Base-by-base conservation (phyloP, 2,113 vertebrate genomes). In the Trachemys scripta region DNA sequence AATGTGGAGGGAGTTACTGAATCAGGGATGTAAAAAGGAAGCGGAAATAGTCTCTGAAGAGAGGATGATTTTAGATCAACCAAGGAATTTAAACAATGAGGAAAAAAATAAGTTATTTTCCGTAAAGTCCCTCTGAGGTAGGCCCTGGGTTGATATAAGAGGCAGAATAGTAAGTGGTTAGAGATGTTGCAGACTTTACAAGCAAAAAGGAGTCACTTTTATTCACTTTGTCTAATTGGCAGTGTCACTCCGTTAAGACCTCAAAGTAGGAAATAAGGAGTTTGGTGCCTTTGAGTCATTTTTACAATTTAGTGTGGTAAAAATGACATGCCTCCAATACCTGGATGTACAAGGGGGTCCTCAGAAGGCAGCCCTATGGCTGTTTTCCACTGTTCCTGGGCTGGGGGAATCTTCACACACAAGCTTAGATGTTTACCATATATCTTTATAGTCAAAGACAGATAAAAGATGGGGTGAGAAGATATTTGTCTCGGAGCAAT, bases 121-220 rank as follows among this genome's bases (percentile, higher is more conserved):
- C 3, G 10, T 3, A 29, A 50, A 12, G 5, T 3, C 62, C 50
- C 45, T 82, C 1, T 0, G 0, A 50, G 12, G 22, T 1, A 2
- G 2, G 10, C 11, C 84, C 2, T 50, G 38, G 42, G 53, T 0
- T 47, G 38, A 51, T 31, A 4, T 22, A 51, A 75, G 29, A 42
- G 47, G 3, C 90, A n/a, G n/a, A 83, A 49, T 88, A n/a, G 0
- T 2, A 4, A 90, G 2, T 4, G 3, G 62, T 11, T 49, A 8
- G 25, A 82, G 25, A n/a, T 72, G n/a, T 72, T 31, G 50, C 9
- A 45, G 12, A 5, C 29, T 54, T 20, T 54, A 54, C 53, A 22
- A 22, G 53, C 53, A 54, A 54, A 54, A 22, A 54, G 53, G 53
- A 54, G 22, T 54, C 53, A 54, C 53, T 54, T 22, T 54, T 22